Percentiles rank a stretch among this genome's conserved stretches.
Evolutionary conservation across 2,113 vertebrate species (phyloP).

Genomic region (Acrocephalus kingi): DNA sequence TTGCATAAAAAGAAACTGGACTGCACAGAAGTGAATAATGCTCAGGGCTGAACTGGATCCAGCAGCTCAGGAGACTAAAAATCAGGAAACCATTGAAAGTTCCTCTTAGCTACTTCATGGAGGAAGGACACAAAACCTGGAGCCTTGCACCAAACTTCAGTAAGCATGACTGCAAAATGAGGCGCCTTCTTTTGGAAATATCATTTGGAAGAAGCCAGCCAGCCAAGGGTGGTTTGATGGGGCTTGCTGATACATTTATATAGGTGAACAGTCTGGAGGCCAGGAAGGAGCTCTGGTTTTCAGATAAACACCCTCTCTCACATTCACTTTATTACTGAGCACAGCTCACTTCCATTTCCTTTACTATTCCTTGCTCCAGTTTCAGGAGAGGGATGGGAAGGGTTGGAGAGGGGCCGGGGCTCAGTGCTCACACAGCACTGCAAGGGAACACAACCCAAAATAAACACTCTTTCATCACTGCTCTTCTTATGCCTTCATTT

Average conservation of each 20-base stretch:
- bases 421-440: fast-evolving
- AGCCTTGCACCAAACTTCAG: neutral
- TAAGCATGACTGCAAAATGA: neutral
- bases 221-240: neutral
- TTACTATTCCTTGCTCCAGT: neutral
- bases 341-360: neutral
- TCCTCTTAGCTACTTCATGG: neutral
- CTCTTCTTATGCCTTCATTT: neutral
- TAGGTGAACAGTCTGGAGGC: neutral
- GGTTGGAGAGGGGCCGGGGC: neutral
- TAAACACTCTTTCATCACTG: neutral
- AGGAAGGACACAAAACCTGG: neutral
- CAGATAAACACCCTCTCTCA: neutral
- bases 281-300: neutral
- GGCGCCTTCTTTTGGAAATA: neutral
- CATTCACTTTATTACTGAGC: neutral
- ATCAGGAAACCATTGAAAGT: neutral
- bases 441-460: neutral
- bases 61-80: neutral
- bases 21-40: neutral
- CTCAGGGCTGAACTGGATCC: neutral
- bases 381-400: neutral
- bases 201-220: neutral
- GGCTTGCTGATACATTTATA: neutral
- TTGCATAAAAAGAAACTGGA: neutral